phyloP scores from a whole-genome alignment of 2,797 vertebrate species.

The Discoglossus pictus region DNA sequence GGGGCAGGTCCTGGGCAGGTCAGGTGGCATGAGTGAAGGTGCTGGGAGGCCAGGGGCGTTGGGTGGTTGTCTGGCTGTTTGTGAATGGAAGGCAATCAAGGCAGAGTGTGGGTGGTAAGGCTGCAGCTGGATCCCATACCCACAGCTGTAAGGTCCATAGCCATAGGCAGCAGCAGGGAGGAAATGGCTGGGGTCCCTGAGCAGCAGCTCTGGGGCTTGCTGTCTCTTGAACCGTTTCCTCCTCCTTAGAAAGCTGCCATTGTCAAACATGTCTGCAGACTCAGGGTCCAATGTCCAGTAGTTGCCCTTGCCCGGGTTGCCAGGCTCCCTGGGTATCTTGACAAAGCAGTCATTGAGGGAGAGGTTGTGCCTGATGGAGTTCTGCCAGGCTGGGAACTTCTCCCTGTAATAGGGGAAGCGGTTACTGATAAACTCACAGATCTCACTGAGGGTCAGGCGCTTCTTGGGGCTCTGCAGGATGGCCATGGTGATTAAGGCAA shows the following conservation, averaged over 20 bases:
- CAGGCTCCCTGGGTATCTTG: slow-evolving; percentile 86
- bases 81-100: slow-evolving; percentile 85
- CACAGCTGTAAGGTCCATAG: slow-evolving; percentile 87
- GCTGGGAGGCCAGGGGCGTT: slow-evolving; percentile 75
- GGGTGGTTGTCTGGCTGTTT: slow-evolving; percentile 67
- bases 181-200: slow-evolving; percentile 74
- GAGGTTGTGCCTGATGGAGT: slow-evolving; percentile 87
- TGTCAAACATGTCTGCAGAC: slow-evolving; percentile 94
- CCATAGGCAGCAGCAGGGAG: slow-evolving; percentile 77
- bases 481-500: slow-evolving; percentile 94
- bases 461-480: slow-evolving; percentile 93
- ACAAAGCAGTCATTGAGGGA: slow-evolving; percentile 89
- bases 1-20: slow-evolving; percentile 77
- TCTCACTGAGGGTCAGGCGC: slow-evolving; percentile 84
- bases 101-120: slow-evolving; percentile 85
- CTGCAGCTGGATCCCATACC: slow-evolving; percentile 88
- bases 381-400: slow-evolving; percentile 91
- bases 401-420: slow-evolving; percentile 87
- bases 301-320: slow-evolving; percentile 88
- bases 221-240: slow-evolving; percentile 93
- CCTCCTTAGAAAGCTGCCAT: slow-evolving; percentile 87
- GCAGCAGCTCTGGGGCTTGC: slow-evolving; percentile 81
- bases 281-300: slow-evolving; percentile 91
- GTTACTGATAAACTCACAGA: slow-evolving; percentile 87
- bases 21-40: slow-evolving; percentile 78